phyloP scores from a whole-genome alignment of 2,113 vertebrate species.

The Misgurnus mizolepis region DNA sequence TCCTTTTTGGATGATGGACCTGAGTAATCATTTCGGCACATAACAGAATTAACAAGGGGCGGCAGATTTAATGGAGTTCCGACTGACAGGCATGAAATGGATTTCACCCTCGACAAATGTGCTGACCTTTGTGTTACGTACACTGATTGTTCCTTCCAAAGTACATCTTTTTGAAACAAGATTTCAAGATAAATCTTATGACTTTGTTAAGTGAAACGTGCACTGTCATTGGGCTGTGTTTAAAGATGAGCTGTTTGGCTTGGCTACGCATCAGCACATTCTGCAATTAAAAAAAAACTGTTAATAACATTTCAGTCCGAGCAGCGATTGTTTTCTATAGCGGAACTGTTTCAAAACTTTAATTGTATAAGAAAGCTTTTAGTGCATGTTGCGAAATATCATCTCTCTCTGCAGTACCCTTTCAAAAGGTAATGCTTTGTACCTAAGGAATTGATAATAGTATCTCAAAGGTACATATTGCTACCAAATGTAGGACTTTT shows the following conservation, averaged over 20 bases:
- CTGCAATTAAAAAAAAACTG: background rate
- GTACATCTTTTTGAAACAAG: conserved; percentile 60
- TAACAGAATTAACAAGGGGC: conserved; percentile 58
- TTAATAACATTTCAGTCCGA: conserved; percentile 24
- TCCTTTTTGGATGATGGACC: conserved; percentile 16
- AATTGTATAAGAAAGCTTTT: background rate
- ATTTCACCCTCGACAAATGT: conserved; percentile 65
- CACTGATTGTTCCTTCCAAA: conserved; percentile 63
- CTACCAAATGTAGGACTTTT: no score
- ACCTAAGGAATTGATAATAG: no score
- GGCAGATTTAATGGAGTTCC: conserved; percentile 54
- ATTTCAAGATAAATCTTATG: background rate
- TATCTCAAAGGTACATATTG: no score
- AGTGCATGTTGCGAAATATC: background rate
- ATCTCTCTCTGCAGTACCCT: background rate
- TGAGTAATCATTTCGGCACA: conserved; percentile 47
- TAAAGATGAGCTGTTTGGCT: background rate
- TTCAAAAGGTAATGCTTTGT: no score
- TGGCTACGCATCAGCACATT: conserved; percentile 21
- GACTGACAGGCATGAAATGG: conserved; percentile 50
- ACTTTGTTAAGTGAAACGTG: conserved; percentile 24
- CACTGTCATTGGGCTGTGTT: conserved; percentile 14
- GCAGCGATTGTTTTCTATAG: background rate
- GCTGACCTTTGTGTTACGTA: conserved; percentile 68
- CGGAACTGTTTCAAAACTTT: background rate